Conservation (phyloP, 2,797 vertebrate genomes). For the Dendrocincla fuliginosa region DNA sequence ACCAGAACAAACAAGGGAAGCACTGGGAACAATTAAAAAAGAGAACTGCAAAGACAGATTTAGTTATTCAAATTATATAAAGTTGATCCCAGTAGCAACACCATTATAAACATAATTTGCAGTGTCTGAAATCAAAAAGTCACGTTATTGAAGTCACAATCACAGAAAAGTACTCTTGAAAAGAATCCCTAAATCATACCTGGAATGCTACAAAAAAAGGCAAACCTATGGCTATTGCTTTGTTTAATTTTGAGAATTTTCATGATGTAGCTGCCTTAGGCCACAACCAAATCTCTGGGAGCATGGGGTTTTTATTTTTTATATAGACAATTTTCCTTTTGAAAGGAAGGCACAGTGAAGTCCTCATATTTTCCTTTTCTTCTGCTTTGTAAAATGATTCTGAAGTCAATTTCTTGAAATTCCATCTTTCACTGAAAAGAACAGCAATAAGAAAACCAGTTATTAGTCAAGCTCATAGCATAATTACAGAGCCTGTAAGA, state of each 20-base stretch:
- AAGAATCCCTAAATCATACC: background rate
- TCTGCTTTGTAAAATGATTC: background rate
- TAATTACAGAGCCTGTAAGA: background rate
- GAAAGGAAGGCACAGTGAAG: background rate
- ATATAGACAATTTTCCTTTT: background rate
- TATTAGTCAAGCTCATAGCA: background rate
- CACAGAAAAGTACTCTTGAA: background rate
- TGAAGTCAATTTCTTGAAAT: constrained; percentile 17
- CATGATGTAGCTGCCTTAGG: background rate
- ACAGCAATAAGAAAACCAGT: background rate
- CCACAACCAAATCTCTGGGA: background rate
- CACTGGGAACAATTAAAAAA: background rate
- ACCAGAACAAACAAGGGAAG: background rate
- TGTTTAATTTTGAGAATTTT: background rate
- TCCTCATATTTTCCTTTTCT: background rate
- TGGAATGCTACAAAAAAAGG: background rate
- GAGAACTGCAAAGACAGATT: background rate
- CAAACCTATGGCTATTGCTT: background rate
- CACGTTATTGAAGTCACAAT: background rate
- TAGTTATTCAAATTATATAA: background rate
- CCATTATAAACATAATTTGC: background rate
- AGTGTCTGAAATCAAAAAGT: background rate
- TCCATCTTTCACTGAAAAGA: constrained; percentile 37
- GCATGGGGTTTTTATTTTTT: background rate
- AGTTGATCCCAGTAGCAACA: background rate